Percentiles rank a stretch among this genome's conserved stretches.
Conservation (phyloP, 2,888 invertebrate genomes). For the Orchestes rusci region DNA sequence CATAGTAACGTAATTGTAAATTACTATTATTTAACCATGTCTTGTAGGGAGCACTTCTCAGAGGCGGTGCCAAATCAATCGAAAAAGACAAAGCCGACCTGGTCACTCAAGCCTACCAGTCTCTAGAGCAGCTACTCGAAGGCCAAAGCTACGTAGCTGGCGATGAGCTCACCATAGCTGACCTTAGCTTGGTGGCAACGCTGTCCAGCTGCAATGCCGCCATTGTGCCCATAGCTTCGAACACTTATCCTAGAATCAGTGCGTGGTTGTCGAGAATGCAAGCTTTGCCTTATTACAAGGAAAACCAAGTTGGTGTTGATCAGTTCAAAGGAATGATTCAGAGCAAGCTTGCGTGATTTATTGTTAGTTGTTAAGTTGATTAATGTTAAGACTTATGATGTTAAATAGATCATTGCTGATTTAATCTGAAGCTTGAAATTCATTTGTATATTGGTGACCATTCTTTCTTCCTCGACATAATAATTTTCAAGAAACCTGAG, state of each 20-base stretch:
- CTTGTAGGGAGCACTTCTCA: conserved; percentile 23
- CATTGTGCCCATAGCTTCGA: conserved; percentile 41
- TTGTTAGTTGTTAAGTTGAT: no score
- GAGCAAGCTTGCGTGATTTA: no score
- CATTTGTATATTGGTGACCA: no score
- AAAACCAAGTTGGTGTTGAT: conserved; percentile 29
- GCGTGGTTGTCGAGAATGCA: conserved; percentile 31
- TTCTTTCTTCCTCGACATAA: no score
- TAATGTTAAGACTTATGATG: no score
- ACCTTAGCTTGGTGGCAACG: conserved; percentile 29
- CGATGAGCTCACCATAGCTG: conserved; percentile 29
- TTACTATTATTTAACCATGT: no score
- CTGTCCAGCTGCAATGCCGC: conserved; percentile 25
- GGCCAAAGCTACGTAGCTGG: conserved; percentile 32
- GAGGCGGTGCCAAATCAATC: conserved; percentile 35
- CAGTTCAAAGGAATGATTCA: conserved; percentile 27
- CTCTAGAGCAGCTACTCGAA: conserved; percentile 41
- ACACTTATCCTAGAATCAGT: conserved; percentile 38
- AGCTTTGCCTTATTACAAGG: conserved; percentile 30
- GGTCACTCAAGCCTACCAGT: conserved; percentile 37
- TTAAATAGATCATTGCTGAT: no score
- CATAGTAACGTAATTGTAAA: no score
- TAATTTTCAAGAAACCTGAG: no score
- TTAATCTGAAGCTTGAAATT: no score
- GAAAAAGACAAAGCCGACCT: conserved; percentile 31